Percentiles rank a stretch among this genome's conserved stretches.
Evolutionary conservation across 2,888 invertebrate species (phyloP).

Genomic region (Cotesia congregata): DNA sequence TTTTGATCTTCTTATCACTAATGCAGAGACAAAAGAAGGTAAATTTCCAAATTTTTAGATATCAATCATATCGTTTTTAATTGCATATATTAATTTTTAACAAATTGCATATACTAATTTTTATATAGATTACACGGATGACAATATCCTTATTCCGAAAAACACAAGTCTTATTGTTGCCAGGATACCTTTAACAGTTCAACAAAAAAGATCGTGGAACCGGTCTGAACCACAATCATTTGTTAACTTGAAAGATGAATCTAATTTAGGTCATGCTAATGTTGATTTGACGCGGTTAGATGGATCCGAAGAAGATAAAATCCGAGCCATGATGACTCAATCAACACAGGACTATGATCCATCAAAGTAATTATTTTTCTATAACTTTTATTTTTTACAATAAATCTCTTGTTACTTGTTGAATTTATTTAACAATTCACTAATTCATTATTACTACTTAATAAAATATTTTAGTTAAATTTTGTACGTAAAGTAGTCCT

Average conservation of each 20-base stretch:
- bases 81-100: slow-evolving; percentile 34
- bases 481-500: too few relatives aligned
- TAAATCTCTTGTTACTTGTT: slow-evolving; percentile 61
- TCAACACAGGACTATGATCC: slow-evolving; percentile 98
- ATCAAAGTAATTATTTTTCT: slow-evolving; percentile 87
- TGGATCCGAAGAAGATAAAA: slow-evolving; percentile 97
- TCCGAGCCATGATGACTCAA: slow-evolving; percentile 97
- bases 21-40: slow-evolving; percentile 98
- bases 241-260: slow-evolving; percentile 64
- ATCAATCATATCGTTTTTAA: slow-evolving; percentile 25
- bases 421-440: slow-evolving; percentile 20
- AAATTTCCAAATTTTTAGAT: slow-evolving; percentile 53
- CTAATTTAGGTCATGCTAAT: slow-evolving; percentile 73
- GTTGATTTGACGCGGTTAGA: slow-evolving; percentile 91
- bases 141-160: slow-evolving; percentile 92
- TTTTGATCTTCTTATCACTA: slow-evolving; percentile 96
- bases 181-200: slow-evolving; percentile 87
- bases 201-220: slow-evolving; percentile 85
- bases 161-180: slow-evolving; percentile 97
- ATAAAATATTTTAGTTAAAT: too few relatives aligned
- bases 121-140: slow-evolving; percentile 88
- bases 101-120: neutral
- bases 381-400: slow-evolving; percentile 8
- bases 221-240: slow-evolving; percentile 67
- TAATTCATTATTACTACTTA: neutral